Conservation (phyloP, 1,140 invertebrate genomes). For the Adoxophyes honmai region DNA sequence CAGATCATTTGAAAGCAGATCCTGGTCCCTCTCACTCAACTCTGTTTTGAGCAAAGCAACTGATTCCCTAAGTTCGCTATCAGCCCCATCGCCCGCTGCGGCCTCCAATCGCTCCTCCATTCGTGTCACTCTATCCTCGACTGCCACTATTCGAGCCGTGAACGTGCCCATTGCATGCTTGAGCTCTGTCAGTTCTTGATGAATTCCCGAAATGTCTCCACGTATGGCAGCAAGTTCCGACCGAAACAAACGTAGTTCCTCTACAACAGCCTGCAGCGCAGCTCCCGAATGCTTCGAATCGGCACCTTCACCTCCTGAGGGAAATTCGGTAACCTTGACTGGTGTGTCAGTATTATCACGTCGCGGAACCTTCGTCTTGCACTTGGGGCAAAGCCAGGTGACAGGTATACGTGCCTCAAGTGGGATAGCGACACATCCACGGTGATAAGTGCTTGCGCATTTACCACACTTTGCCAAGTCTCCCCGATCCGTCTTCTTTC, state of each 20-base stretch:
- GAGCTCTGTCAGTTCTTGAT: not conserved
- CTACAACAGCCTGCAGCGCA: not conserved
- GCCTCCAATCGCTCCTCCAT: not conserved
- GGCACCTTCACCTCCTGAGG: no score
- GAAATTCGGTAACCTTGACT: no score
- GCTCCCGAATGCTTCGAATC: no score
- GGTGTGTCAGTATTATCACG: no score
- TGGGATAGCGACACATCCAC: no score
- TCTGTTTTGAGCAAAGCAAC: not conserved
- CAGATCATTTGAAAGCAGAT: not conserved
- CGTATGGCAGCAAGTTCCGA: not conserved
- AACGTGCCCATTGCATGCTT: not conserved
- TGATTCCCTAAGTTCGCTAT: not conserved
- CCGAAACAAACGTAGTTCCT: not conserved
- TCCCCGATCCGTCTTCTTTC: no score
- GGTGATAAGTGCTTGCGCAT: no score
- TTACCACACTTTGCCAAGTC: no score
- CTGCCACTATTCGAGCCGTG: not conserved
- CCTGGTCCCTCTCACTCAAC: not conserved
- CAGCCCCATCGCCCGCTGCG: not conserved
- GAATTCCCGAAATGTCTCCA: not conserved
- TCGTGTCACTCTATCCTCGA: not conserved
- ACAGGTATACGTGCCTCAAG: no score
- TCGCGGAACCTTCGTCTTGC: no score
- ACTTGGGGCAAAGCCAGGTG: no score